Evolutionary conservation across 2,888 invertebrate species (phyloP).

Genomic region (Agrochola lota): DNA sequence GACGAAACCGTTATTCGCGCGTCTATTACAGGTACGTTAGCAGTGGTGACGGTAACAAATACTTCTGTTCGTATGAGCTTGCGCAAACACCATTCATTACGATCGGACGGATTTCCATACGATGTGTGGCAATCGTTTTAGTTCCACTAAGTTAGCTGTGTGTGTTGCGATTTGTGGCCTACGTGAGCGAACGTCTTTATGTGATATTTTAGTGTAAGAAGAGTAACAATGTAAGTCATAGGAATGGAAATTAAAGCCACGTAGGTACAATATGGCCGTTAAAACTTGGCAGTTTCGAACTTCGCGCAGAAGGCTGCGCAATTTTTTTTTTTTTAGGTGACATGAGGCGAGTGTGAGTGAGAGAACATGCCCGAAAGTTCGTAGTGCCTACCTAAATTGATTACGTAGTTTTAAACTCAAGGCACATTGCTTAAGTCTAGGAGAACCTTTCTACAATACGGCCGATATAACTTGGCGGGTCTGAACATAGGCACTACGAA

Average conservation of each 20-base stretch:
- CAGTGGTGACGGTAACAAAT: conserved; percentile 48
- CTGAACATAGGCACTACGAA: too few species aligned
- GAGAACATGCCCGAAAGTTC: too few species aligned
- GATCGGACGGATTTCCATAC: conserved; percentile 53
- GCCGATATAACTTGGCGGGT: too few species aligned
- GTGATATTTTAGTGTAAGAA: neutral
- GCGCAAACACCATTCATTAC: conserved; percentile 57
- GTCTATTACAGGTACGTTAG: conserved; percentile 34
- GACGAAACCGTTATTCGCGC: conserved; percentile 47
- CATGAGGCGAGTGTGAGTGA: too few species aligned
- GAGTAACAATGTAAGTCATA: neutral
- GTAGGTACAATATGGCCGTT: too few species aligned
- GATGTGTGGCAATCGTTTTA: conserved; percentile 55
- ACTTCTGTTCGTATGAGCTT: conserved; percentile 37
- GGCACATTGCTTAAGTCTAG: too few species aligned
- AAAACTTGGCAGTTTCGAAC: too few species aligned
- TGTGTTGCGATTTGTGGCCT: conserved; percentile 9
- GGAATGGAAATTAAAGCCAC: neutral
- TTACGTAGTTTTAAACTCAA: too few species aligned
- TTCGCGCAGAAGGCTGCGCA: too few species aligned
- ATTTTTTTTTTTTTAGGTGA: too few species aligned
- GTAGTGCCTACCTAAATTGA: too few species aligned
- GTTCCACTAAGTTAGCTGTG: conserved; percentile 32
- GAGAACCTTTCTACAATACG: too few species aligned
- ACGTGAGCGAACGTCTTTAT: conserved; percentile 3